Percentiles rank a stretch among this genome's conserved stretches.
phyloP scores from a whole-genome alignment of 2,797 vertebrate species.

The Coregonus ussuriensis region DNA sequence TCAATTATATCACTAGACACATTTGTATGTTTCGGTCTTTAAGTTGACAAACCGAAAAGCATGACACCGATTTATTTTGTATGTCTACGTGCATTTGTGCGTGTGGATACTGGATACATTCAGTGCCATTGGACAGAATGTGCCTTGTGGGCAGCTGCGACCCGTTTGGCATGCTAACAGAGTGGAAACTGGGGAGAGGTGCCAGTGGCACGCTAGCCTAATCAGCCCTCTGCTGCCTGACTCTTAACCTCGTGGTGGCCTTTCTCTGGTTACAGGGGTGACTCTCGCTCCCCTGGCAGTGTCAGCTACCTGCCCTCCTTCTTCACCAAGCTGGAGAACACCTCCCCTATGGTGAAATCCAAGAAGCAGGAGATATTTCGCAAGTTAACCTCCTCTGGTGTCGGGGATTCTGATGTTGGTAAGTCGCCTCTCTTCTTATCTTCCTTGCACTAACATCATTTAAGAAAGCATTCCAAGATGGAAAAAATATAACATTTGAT shows the following conservation, averaged over 20 bases:
- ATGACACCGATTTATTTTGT: not conserved
- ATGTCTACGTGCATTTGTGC: not conserved
- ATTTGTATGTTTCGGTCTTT: too few relatives aligned
- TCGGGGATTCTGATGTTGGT: slow-evolving; percentile 96
- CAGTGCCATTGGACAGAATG: slow-evolving; percentile 3
- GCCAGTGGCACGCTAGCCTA: slow-evolving; percentile 4
- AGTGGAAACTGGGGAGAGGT: not conserved
- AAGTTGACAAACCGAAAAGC: not conserved
- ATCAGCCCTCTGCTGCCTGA: not conserved
- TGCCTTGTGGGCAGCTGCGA: slow-evolving; percentile 10
- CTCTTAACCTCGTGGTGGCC: slow-evolving; percentile 1
- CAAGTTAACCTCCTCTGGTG: slow-evolving; percentile 97
- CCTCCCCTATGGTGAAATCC: slow-evolving; percentile 95
- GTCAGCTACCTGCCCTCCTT: slow-evolving; percentile 94
- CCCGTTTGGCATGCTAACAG: slow-evolving; percentile 12
- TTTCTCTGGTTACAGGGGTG: slow-evolving; percentile 79
- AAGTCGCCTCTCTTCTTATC: slow-evolving; percentile 71
- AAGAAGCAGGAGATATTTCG: slow-evolving; percentile 99
- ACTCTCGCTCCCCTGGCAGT: slow-evolving; percentile 92
- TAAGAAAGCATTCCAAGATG: slow-evolving; percentile 16
- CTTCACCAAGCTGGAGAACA: slow-evolving; percentile 98
- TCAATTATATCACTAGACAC: too few relatives aligned
- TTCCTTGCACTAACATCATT: slow-evolving; percentile 21
- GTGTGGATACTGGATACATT: slow-evolving; percentile 18
- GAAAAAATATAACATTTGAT: not conserved